A percentile compares a stretch with the other conserved stretches of the same genome.
Conservation (phyloP, 2,113 vertebrate species). For the Equus przewalskii region DNA sequence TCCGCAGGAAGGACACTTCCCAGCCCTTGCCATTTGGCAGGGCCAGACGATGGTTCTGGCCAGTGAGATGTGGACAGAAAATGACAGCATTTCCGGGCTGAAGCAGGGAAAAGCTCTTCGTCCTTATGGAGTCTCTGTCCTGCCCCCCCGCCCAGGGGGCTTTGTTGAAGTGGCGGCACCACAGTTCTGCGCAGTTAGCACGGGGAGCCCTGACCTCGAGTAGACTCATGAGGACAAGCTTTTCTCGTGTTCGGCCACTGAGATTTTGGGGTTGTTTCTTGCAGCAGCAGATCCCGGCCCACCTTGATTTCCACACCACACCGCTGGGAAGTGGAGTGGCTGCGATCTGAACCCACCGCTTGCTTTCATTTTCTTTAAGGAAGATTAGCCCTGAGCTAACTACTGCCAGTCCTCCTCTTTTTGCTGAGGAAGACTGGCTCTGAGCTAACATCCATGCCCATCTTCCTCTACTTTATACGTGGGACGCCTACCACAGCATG, state of each 20-base stretch:
- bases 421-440: too few species aligned
- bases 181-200: neutral
- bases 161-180: neutral
- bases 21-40: too few species aligned
- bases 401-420: too few species aligned
- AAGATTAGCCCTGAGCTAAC: too few species aligned
- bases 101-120: neutral
- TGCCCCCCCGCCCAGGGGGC: fast-evolving
- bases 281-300: neutral
- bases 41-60: neutral
- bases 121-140: neutral
- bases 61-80: too few species aligned
- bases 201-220: neutral
- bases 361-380: too few species aligned
- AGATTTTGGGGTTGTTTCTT: neutral
- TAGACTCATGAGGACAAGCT: neutral
- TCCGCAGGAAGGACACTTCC: neutral
- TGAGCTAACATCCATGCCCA: too few species aligned
- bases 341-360: neutral
- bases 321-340: neutral
- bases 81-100: neutral
- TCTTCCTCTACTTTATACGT: too few species aligned
- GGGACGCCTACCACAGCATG: too few species aligned
- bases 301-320: too few species aligned
- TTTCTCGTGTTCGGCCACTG: neutral